Evolutionary conservation across 2,888 invertebrate species (phyloP).

Genomic region (Pammene aurita): DNA sequence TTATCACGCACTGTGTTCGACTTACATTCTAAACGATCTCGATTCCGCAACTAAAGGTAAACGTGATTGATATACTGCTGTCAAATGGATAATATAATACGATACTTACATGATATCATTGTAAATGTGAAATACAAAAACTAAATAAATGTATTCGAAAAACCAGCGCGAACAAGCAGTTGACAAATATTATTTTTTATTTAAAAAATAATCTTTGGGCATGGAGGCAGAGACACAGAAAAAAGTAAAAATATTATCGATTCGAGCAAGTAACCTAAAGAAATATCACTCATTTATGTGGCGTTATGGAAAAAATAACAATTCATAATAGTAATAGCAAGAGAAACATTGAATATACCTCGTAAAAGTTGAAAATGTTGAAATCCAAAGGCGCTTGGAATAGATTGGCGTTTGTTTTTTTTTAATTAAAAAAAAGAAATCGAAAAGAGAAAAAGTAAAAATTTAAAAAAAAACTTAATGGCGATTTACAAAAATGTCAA

Average conservation of each 20-base stretch:
- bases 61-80: slow-evolving; percentile 46
- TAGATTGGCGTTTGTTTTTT: slow-evolving; percentile 76
- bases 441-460: slow-evolving; percentile 56
- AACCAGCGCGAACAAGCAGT: slow-evolving; percentile 59
- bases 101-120: slow-evolving; percentile 62
- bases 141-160: slow-evolving; percentile 68
- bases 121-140: slow-evolving; percentile 49
- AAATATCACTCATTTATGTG: slow-evolving; percentile 19
- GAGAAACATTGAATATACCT: slow-evolving; percentile 45
- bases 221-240: slow-evolving; percentile 43
- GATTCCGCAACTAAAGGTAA: slow-evolving; percentile 4
- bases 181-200: slow-evolving; percentile 47
- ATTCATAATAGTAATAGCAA: slow-evolving; percentile 15
- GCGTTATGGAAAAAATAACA: slow-evolving; percentile 18
- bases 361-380: slow-evolving; percentile 46
- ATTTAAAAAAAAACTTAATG: slow-evolving; percentile 58
- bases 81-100: slow-evolving; percentile 43
- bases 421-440: slow-evolving; percentile 69
- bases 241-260: slow-evolving; percentile 36
- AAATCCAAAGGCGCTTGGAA: slow-evolving; percentile 51
- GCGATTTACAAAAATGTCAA: slow-evolving; percentile 61
- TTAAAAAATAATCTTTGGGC: slow-evolving; percentile 52
- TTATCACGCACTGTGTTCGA: background rate
- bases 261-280: slow-evolving; percentile 25
- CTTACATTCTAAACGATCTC: background rate